Evolutionary conservation across 2,797 vertebrate species (phyloP).

Genomic region (Steatocranus sp.): DNA sequence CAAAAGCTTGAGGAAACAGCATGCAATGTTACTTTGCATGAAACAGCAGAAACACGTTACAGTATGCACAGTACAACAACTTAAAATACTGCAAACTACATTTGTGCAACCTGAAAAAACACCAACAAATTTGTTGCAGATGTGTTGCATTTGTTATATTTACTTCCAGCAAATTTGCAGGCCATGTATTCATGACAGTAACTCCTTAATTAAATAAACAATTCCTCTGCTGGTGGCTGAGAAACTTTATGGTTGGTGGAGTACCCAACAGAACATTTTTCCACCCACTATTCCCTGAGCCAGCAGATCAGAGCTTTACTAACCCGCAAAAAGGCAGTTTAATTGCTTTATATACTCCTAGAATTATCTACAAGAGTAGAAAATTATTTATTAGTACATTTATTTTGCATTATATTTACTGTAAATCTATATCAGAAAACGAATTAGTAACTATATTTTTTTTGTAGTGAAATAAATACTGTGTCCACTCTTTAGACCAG

Average conservation of each 20-base stretch:
- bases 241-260: background rate
- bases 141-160: background rate
- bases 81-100: background rate
- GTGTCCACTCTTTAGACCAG: background rate
- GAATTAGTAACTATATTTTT: rapidly evolving
- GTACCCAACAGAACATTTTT: background rate
- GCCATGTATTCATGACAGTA: background rate
- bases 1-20: background rate
- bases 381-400: background rate
- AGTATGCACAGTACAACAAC: background rate
- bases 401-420: background rate
- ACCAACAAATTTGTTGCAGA: rapidly evolving
- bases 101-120: background rate
- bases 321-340: background rate
- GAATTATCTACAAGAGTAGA: background rate
- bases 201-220: background rate
- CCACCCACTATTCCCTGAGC: background rate
- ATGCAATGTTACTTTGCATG: background rate
- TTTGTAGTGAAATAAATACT: background rate
- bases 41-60: background rate
- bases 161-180: background rate
- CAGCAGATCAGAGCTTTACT: background rate
- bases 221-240: background rate
- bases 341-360: background rate
- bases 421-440: background rate